These are phyloP conservation scores for Ophraella communa DNA, from an alignment of 2,888 invertebrate species.

Conservation along the genomic window DNA sequence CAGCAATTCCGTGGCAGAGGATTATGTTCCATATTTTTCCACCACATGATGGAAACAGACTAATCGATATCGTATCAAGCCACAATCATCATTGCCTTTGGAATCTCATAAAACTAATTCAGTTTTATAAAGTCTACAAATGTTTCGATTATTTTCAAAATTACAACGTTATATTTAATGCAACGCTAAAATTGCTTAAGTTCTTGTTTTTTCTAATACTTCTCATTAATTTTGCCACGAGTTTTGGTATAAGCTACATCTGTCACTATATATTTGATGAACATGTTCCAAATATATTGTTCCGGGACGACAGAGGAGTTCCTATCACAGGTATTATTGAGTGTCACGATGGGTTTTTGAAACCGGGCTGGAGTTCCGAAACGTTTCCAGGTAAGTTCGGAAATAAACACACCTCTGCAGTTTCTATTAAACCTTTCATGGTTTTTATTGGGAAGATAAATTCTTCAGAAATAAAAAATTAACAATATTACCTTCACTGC, in stretches of 20 bases:
- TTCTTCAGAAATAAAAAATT: no score
- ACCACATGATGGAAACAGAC: neutral
- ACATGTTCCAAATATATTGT: neutral
- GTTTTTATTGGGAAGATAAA: no score
- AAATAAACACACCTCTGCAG: neutral
- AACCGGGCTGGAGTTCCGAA: neutral
- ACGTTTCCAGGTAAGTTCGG: slow-evolving; percentile 13
- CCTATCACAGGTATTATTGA: neutral
- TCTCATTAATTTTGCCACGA: slow-evolving; percentile 18
- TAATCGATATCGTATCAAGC: neutral
- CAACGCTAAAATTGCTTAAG: slow-evolving; percentile 16
- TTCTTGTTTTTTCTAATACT: slow-evolving; percentile 9
- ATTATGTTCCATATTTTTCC: slow-evolving; percentile 5
- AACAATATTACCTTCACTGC: no score
- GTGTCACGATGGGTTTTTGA: slow-evolving; percentile 11
- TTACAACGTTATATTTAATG: slow-evolving; percentile 1
- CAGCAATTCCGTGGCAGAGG: slow-evolving; percentile 26
- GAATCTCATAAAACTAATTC: slow-evolving; percentile 25
- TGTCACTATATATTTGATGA: slow-evolving; percentile 10
- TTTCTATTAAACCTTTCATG: no score
- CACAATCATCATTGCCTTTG: slow-evolving; percentile 21
- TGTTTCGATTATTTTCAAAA: slow-evolving; percentile 24
- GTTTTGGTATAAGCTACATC: slow-evolving; percentile 8
- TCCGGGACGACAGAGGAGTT: neutral
- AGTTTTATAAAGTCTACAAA: slow-evolving; percentile 30